Evolutionary conservation across 2,113 vertebrate genomes (phyloP).

Genomic region (Tragelaphus scriptus): DNA sequence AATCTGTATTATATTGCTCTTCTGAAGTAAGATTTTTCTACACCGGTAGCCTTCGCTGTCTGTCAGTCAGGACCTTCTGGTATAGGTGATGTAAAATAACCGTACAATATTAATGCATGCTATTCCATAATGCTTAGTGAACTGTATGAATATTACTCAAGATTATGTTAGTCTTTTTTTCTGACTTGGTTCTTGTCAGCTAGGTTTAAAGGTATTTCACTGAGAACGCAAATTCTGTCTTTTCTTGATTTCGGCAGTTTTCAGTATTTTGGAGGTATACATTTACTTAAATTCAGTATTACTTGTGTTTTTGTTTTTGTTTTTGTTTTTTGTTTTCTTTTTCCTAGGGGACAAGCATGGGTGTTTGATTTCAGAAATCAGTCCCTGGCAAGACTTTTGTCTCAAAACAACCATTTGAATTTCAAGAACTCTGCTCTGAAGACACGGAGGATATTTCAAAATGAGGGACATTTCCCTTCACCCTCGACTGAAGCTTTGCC

Average conservation of each 20-base stretch:
- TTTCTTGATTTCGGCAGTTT: constrained; percentile 84
- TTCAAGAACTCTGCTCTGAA: constrained; percentile 74
- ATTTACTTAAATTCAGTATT: constrained; percentile 90
- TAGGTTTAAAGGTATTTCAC: constrained; percentile 88
- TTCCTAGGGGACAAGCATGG: constrained; percentile 81
- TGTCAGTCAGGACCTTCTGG: constrained; percentile 96
- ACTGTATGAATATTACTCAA: constrained; percentile 91
- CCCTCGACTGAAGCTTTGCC: constrained; percentile 60
- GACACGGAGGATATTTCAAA: constrained; percentile 67
- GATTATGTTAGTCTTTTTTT: constrained; percentile 89
- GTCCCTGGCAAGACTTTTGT: constrained; percentile 78
- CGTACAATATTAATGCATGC: constrained; percentile 98
- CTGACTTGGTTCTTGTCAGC: constrained; percentile 86
- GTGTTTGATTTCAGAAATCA: constrained; percentile 82
- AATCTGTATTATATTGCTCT: constrained; percentile 98
- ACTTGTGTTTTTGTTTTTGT: constrained; percentile 80
- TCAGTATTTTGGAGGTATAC: constrained; percentile 89
- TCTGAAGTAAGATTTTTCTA: constrained; percentile 94
- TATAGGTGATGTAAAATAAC: constrained; percentile 97
- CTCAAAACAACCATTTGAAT: constrained; percentile 77
- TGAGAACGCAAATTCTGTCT: constrained; percentile 85
- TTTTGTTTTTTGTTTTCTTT: constrained; percentile 72
- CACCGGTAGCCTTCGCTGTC: constrained; percentile 99
- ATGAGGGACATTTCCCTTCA: constrained; percentile 60
- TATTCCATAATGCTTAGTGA: constrained; percentile 95